Percentiles rank a stretch among this genome's conserved stretches.
phyloP scores from a whole-genome alignment of 2,888 invertebrate species.

The Harpagoxenus sublaevis region DNA sequence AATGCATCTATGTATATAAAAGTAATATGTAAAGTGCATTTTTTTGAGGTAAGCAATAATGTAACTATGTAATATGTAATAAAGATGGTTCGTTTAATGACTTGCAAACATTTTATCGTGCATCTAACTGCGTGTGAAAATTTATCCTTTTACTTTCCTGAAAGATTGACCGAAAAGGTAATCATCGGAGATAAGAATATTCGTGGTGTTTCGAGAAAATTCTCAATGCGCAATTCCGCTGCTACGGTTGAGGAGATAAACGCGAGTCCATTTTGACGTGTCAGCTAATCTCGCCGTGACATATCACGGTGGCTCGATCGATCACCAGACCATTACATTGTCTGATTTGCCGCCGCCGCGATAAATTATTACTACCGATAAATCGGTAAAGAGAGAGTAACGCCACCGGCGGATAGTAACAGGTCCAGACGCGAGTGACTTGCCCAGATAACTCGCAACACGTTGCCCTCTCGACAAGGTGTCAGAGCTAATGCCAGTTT shows the following conservation, averaged over 20 bases:
- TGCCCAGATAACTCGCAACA: slow-evolving; percentile 53
- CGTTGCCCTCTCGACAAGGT: slow-evolving; percentile 57
- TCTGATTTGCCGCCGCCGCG: slow-evolving; percentile 63
- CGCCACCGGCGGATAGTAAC: slow-evolving; percentile 45
- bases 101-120: neutral
- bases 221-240: slow-evolving; percentile 42
- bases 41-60: neutral
- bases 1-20: neutral
- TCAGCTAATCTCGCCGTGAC: slow-evolving; percentile 71
- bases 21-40: neutral
- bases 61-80: neutral
- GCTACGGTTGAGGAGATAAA: slow-evolving; percentile 64
- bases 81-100: neutral
- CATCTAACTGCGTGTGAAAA: neutral
- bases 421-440: slow-evolving; percentile 49
- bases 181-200: slow-evolving; percentile 39
- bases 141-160: neutral
- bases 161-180: slow-evolving; percentile 14
- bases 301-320: slow-evolving; percentile 71
- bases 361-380: slow-evolving; percentile 78
- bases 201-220: slow-evolving; percentile 38
- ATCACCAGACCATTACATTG: slow-evolving; percentile 75
- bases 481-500: slow-evolving; percentile 56
- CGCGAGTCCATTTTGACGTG: slow-evolving; percentile 73
- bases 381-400: slow-evolving; percentile 74